These are phyloP conservation scores for Siphamia tubifer DNA, from an alignment of 2,113 vertebrate species.

Conservation along the genomic window DNA sequence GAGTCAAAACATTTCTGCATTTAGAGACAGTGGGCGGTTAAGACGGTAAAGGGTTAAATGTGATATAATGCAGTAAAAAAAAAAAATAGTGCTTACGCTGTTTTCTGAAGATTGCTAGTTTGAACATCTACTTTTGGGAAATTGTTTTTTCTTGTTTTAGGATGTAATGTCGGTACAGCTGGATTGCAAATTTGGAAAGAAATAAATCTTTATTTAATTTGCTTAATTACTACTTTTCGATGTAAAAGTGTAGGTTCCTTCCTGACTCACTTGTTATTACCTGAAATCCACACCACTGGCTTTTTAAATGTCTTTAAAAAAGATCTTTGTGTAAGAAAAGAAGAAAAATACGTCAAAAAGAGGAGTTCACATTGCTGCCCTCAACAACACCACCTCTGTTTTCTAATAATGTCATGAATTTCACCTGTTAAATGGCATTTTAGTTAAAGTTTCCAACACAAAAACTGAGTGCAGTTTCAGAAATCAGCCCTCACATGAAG, in stretches of 20 bases:
- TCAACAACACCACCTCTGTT: neutral
- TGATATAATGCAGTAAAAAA: neutral
- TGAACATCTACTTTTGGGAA: no score
- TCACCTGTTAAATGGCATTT: neutral
- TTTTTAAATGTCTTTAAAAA: neutral
- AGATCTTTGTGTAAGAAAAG: neutral
- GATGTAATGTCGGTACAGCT: no score
- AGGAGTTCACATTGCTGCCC: neutral
- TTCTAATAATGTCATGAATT: neutral
- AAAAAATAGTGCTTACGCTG: neutral
- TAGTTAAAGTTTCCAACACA: neutral
- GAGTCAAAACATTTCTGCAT: constrained; percentile 30
- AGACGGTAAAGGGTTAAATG: neutral
- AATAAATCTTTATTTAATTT: no score
- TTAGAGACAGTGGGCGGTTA: neutral
- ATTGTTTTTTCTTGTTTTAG: no score
- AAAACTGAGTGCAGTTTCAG: neutral
- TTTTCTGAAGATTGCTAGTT: neutral
- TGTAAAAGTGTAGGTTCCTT: neutral
- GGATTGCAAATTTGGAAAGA: no score
- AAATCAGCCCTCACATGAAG: neutral
- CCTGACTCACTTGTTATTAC: neutral
- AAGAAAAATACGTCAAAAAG: neutral
- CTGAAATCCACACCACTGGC: neutral
- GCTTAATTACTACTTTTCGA: no score